Evolutionary conservation across 2,113 vertebrate species (phyloP).

Genomic region (Daubentonia madagascariensis): DNA sequence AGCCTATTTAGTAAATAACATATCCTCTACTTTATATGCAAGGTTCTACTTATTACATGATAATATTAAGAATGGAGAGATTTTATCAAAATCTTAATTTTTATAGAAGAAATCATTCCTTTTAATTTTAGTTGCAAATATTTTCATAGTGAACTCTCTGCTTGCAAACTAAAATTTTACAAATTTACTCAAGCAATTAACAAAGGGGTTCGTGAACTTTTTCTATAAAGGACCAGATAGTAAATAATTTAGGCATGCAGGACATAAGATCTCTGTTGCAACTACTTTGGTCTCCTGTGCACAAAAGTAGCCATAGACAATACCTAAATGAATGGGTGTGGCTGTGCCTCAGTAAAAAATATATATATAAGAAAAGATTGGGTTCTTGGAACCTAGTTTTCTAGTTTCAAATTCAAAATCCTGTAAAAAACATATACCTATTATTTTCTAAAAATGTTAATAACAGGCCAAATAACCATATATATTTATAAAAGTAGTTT

Average conservation of each 20-base stretch:
- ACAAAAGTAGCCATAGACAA: neutral
- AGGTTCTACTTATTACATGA: neutral
- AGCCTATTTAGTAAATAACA: neutral
- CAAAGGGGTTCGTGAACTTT: neutral
- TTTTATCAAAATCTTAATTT: neutral
- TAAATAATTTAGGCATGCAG: neutral
- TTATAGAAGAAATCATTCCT: neutral
- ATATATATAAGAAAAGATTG: neutral
- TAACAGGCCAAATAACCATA: neutral
- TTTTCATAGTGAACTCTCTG: neutral
- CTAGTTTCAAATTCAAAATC: neutral
- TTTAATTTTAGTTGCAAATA: neutral
- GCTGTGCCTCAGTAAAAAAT: neutral
- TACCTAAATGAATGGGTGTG: neutral
- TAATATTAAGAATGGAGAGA: neutral
- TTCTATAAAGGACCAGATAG: neutral
- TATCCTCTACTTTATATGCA: neutral
- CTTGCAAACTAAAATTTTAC: neutral
- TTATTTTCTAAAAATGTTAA: neutral
- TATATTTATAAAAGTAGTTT: neutral
- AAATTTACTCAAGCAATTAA: neutral
- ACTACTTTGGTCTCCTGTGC: neutral
- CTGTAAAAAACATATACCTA: neutral
- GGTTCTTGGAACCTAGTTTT: neutral
- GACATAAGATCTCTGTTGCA: neutral